Percentiles rank a stretch among this genome's conserved stretches.
Conservation (phyloP, 1,140 invertebrate genomes). For the silkworm (Bombyx mori) region ASM3026992v2 NC_085129.1:232501-233000, state of each 20-base stretch:
- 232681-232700: constrained; percentile 13
- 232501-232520: constrained; percentile 80
- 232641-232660: not conserved
- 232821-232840: constrained; percentile 85
- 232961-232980: constrained; percentile 93
- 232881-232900: constrained; percentile 94
- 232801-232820: constrained; percentile 97
- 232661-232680: not conserved
- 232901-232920: constrained; percentile 97
- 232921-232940: constrained; percentile 88
- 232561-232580: constrained; percentile 89
- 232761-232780: constrained; percentile 87
- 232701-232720: constrained; percentile 78
- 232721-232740: constrained; percentile 95
- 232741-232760: constrained; percentile 92
- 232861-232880: constrained; percentile 92
- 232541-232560: constrained; percentile 48
- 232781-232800: constrained; percentile 90
- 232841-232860: constrained; percentile 89
- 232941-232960: constrained; percentile 90
- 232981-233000: constrained; percentile 91
- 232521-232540: constrained; percentile 83
- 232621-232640: constrained; percentile 74
- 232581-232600: constrained; percentile 95
- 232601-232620: constrained; percentile 87